These are phyloP conservation scores for Malachius bipustulatus DNA, from an alignment of 2,888 invertebrate genomes.

Conservation along the genomic window DNA sequence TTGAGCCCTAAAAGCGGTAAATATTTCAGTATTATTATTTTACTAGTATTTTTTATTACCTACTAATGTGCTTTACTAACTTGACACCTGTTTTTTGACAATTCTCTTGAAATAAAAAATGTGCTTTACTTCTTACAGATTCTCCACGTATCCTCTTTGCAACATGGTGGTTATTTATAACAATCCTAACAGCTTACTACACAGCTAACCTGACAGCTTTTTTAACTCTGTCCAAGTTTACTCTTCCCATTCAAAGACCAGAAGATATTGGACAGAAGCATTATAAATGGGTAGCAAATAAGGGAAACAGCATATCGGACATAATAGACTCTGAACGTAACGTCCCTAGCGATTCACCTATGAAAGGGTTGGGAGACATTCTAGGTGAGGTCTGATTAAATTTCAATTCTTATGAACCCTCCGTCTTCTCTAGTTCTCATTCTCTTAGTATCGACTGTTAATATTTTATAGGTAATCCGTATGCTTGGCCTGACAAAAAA, in stretches of 20 bases:
- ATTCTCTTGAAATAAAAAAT: background rate
- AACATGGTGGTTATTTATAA: conserved; percentile 87
- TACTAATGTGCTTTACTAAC: background rate
- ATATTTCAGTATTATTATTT: conserved; percentile 16
- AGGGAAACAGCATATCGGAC: conserved; percentile 54
- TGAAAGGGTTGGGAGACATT: background rate
- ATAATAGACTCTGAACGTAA: conserved; percentile 11
- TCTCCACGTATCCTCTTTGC: conserved; percentile 74
- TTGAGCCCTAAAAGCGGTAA: conserved; percentile 70
- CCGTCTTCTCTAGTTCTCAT: too few species aligned
- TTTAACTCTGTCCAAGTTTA: conserved; percentile 73
- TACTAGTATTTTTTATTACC: too few species aligned
- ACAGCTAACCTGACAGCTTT: conserved; percentile 86
- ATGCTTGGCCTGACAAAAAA: too few species aligned
- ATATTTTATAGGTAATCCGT: too few species aligned
- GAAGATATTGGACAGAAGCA: conserved; percentile 50
- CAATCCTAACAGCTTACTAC: conserved; percentile 77
- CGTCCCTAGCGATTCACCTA: background rate
- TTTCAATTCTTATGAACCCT: too few species aligned
- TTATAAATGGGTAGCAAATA: conserved; percentile 57
- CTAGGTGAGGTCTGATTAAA: background rate
- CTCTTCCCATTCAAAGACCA: conserved; percentile 61
- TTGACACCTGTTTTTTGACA: background rate
- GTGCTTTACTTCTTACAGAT: conserved; percentile 45
- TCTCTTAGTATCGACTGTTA: too few species aligned